Base-by-base conservation (phyloP, 2,888 invertebrate genomes). In the Nyleta sp. region DNA sequence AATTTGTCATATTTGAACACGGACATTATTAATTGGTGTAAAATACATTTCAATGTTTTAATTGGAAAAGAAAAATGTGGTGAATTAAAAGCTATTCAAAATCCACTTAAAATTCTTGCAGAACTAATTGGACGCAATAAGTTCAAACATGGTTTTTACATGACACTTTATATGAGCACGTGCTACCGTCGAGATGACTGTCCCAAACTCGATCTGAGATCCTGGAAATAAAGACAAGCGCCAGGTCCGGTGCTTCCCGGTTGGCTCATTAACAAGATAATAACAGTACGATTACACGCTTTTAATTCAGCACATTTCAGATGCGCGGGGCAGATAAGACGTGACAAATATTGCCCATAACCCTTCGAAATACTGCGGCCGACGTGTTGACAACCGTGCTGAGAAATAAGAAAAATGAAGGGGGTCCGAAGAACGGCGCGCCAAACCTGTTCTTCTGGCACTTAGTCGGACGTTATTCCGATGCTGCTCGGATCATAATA, bases 341-440 rank as follows among this genome's bases (percentile, higher is more conserved):
- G 85, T 88, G 90, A 89, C 88, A 88, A 89, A 89, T 90, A 89
- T 88, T 87, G 83, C 79, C 86, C 87, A 86, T 88, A 88, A 89
- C 83, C 79, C 70, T 64, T 80, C 76, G 48, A 81, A 79, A 80
- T 71, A 81, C 80, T 59, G 78, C 77, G 81, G 80, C 79, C 78
- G 80, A 82, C 76, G 79, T 57, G 82, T 80, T 84, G 84, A 84
- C 84, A 82, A 80, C 80, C 78, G 79, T 53, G 80, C 80, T 52
- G 68, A 50, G 76, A 67, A 67, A 77, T 72, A 68, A 75, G 76
- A 79, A 71, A 78, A 74, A 80, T 68, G 55, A 80, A 64, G 50
- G 55, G 70, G 52, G 50, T 22, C 59, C 53, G 60, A 67, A 52
- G 62, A 28, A 44, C 64, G 53, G 52, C 52, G 24, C 52, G 24